Percentiles rank a stretch among this genome's conserved stretches.
Conservation (phyloP, 2,113 vertebrate species). For the Procavia capensis region DNA sequence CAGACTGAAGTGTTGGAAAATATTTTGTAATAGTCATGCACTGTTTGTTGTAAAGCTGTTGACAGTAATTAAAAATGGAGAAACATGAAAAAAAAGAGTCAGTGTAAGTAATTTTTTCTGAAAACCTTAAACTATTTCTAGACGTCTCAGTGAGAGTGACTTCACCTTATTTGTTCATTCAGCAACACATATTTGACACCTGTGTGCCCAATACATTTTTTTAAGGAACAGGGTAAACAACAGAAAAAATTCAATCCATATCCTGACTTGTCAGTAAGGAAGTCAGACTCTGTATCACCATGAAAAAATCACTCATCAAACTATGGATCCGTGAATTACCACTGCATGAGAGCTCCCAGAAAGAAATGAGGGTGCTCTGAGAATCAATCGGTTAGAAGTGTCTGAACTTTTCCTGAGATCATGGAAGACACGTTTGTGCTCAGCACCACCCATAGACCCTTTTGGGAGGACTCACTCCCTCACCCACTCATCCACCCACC, state of each 20-base stretch:
- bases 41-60: not conserved
- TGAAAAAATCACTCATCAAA: not conserved
- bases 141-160: not conserved
- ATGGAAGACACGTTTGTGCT: not conserved
- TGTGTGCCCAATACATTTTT: not conserved
- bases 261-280: not conserved
- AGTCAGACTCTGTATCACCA: not conserved
- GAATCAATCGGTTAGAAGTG: not conserved
- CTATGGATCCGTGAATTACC: not conserved
- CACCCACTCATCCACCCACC: too few species aligned
- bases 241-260: not conserved
- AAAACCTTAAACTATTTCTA: not conserved
- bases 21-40: not conserved
- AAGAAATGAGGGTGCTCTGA: not conserved
- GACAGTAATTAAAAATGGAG: not conserved
- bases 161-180: not conserved
- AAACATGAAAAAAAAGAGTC: not conserved
- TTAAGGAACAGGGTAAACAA: not conserved
- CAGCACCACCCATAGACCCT: not conserved
- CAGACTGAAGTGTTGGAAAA: not conserved
- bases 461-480: too few species aligned
- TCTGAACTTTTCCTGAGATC: fast-evolving
- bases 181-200: not conserved
- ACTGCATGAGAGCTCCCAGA: not conserved
- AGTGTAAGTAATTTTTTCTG: not conserved